Evolutionary conservation across 2,113 vertebrate species (phyloP).

Genomic region (Butorides virescens): DNA sequence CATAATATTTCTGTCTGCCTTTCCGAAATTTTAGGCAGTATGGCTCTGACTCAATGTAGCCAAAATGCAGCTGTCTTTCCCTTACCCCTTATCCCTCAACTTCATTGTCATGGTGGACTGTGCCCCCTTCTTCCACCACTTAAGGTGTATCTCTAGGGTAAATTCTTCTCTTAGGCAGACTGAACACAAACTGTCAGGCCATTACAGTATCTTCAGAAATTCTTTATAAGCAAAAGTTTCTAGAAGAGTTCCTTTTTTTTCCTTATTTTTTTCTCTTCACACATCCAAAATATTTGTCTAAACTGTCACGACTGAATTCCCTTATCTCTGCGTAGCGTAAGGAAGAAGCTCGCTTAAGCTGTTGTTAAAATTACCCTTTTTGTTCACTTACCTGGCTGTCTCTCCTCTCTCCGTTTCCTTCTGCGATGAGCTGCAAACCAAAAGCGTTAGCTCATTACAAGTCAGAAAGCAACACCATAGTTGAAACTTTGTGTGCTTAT

Average conservation of each 20-base stretch:
- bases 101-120: not conserved
- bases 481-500: not conserved
- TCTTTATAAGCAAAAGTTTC: not conserved
- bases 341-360: not conserved
- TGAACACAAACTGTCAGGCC: not conserved
- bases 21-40: not conserved
- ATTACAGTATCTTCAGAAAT: not conserved
- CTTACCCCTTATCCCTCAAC: not conserved
- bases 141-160: not conserved
- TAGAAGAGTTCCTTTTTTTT: not conserved
- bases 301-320: not conserved
- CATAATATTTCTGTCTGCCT: not conserved
- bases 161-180: not conserved
- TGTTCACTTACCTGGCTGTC: not conserved
- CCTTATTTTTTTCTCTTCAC: not conserved
- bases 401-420: not conserved
- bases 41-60: too few relatives aligned
- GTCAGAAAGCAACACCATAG: not conserved
- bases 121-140: rapidly evolving
- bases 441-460: not conserved
- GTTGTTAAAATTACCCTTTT: not conserved
- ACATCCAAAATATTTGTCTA: not conserved
- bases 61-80: not conserved
- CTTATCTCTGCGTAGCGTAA: not conserved
- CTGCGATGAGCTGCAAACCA: not conserved